Evolutionary conservation across 1,140 invertebrate genomes (phyloP).

Genomic region (Homarus americanus): DNA sequence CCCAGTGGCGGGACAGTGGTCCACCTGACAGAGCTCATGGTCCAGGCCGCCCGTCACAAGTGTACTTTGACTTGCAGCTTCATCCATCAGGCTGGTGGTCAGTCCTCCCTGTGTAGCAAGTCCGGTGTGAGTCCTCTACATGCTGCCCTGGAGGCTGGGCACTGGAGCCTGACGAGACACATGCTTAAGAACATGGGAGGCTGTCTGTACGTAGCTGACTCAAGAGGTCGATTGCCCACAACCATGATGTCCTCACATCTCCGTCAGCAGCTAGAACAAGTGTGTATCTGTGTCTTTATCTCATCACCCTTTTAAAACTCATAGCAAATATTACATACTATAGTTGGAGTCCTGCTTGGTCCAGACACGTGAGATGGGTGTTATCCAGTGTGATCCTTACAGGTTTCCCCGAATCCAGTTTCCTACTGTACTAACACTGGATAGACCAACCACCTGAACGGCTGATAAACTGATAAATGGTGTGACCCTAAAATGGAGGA

Average conservation of each 20-base stretch:
- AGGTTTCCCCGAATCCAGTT: no score
- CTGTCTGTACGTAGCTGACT: slow-evolving; percentile 7
- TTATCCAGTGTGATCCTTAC: no score
- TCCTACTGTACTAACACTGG: no score
- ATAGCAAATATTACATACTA: no score
- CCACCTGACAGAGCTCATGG: background rate
- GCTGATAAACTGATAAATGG: no score
- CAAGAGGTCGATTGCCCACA: background rate
- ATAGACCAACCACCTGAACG: no score
- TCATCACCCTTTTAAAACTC: no score
- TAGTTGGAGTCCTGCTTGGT: no score
- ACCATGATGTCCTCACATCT: background rate
- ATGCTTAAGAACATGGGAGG: slow-evolving; percentile 14
- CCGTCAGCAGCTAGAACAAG: background rate
- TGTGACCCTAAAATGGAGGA: no score
- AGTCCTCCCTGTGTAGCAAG: background rate
- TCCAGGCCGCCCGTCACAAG: background rate
- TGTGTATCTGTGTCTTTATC: no score
- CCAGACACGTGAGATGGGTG: no score
- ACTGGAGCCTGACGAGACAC: background rate
- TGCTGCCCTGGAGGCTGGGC: background rate
- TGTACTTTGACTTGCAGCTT: background rate
- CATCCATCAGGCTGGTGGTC: background rate
- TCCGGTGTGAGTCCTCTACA: background rate
- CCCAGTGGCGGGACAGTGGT: background rate